Evolutionary conservation across 2,888 invertebrate genomes (phyloP), one percentile per base, ranked within the genome.

Genomic region (Luffia ferchaultella): DNA sequence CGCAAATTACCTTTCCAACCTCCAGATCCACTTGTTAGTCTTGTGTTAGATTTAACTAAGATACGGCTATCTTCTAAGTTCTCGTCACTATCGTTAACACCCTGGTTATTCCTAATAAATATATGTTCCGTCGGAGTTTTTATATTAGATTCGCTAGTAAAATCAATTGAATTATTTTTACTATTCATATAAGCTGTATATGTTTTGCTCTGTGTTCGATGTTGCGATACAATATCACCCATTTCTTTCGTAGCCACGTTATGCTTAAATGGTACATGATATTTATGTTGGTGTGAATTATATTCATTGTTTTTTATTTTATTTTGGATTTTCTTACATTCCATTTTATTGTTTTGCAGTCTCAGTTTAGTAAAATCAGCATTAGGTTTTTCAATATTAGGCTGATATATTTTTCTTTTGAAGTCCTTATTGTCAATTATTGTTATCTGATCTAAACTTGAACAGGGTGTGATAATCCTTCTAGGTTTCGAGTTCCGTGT

Each of bases 391-490:
- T n/a, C n/a, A n/a, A n/a, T n/a, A n/a, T n/a, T n/a, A n/a, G n/a
- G n/a, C n/a, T n/a, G n/a, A n/a, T n/a, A n/a, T n/a, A n/a, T n/a
- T n/a, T n/a, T n/a, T n/a, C n/a, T n/a, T 3, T 30, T 30, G 12
- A 30, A 61, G 42, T 66, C 61, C 52, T 68, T 54, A 20, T 70
- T 75, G 48, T 73, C 67, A 50, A 82, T 75, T 7, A 82, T 76
- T 1, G 80, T 82, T 19, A 80, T 59, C 47, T 76, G 70, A 60
- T 76, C 78, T 55, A 64, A 60, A 60, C 78, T 79, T 1, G 76
- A 70, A 2, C 70, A 63, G 42, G 55, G 67, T 7, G 78, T 73
- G 52, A 60, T 58, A 53, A 57, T 62, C 16, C 52, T 55, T 45
- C 60, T 57, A 40, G 65, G 59, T 52, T n/a, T n/a, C n/a, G n/a